Evolutionary conservation across 2,113 vertebrate species (phyloP).

Genomic region (Oceanites oceanicus): DNA sequence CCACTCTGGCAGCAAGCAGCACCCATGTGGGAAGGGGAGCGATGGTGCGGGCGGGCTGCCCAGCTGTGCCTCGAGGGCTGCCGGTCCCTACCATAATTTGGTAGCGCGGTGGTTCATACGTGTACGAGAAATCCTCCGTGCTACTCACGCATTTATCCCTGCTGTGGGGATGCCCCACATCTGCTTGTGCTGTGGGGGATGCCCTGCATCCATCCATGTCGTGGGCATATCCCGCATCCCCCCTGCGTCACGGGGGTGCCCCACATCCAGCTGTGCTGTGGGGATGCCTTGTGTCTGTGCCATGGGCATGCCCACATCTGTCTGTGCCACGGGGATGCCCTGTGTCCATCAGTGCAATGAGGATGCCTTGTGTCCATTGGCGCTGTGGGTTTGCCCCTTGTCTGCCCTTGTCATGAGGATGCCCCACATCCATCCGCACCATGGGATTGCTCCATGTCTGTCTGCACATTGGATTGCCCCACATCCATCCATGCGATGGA

Average conservation of each 20-base stretch:
- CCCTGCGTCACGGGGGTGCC: fast-evolving
- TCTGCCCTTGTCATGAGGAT: neutral
- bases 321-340: fast-evolving
- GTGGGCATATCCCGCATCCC: neutral
- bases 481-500: fast-evolving
- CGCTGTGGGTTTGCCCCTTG: neutral
- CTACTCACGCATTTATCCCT: fast-evolving
- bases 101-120: fast-evolving
- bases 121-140: fast-evolving
- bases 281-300: neutral
- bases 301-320: fast-evolving
- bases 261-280: fast-evolving
- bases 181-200: fast-evolving
- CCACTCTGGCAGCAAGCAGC: neutral
- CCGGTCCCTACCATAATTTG: fast-evolving
- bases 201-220: neutral
- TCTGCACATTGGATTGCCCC: fast-evolving
- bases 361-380: neutral
- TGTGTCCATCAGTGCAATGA: neutral
- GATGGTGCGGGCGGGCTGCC: fast-evolving
- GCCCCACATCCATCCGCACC: no score
- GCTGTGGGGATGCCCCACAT: neutral
- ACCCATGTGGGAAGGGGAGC: neutral
- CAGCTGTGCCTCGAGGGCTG: neutral
- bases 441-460: neutral